Evolutionary conservation across 2,113 vertebrate genomes (phyloP).

Genomic region (Myiozetetes cayanensis): DNA sequence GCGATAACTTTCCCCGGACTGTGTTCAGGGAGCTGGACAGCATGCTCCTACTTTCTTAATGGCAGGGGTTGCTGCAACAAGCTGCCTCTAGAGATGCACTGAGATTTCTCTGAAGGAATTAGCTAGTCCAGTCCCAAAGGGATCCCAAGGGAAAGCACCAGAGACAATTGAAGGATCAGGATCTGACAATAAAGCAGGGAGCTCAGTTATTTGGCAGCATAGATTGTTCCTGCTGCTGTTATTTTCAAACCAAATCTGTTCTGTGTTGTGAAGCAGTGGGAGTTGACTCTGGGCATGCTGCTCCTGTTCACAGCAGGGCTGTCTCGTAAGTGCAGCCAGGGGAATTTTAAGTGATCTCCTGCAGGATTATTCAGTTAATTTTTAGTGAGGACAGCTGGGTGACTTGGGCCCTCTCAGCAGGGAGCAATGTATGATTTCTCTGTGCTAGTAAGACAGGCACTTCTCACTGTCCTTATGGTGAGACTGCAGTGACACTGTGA

Average conservation of each 20-base stretch:
- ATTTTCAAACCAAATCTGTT: constrained; percentile 23
- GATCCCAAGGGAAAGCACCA: background rate
- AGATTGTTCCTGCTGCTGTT: constrained; percentile 9
- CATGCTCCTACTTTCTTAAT: background rate
- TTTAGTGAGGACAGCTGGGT: constrained; percentile 21
- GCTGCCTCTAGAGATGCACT: background rate
- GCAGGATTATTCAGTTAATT: background rate
- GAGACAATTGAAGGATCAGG: background rate
- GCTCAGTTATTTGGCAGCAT: background rate
- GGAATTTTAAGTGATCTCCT: constrained; percentile 30
- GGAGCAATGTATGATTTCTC: background rate
- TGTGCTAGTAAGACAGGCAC: background rate
- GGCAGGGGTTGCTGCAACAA: background rate
- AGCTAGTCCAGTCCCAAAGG: background rate
- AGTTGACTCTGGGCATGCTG: background rate
- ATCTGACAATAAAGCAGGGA: background rate
- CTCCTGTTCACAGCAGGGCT: constrained; percentile 26
- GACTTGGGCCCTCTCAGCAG: background rate
- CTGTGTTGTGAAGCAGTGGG: constrained; percentile 11
- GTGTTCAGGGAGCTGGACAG: background rate
- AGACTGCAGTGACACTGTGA: background rate
- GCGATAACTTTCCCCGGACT: background rate
- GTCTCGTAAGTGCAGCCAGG: background rate
- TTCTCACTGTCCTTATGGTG: background rate
- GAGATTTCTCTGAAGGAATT: background rate